Conservation (phyloP, 37 sponge, comb jelly and placozoan species). For the Halisarca cf. caerulea region DNA sequence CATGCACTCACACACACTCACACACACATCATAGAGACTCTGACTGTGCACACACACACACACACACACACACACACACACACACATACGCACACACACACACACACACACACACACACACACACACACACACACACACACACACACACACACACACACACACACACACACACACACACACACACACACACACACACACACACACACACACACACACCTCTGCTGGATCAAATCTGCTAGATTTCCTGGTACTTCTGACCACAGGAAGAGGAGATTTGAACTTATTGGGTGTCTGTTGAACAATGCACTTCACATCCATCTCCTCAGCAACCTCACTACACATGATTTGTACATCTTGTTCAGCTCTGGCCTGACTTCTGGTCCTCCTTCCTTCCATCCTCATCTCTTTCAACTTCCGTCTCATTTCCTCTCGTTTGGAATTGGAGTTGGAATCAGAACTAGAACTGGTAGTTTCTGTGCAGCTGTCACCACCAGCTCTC, state of each 20-base stretch:
- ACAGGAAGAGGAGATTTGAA: background rate
- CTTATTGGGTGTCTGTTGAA: background rate
- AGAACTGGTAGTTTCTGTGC: too few species aligned
- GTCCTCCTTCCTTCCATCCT: background rate
- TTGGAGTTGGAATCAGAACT: background rate
- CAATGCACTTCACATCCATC: background rate
- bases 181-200: slow-evolving; percentile 31
- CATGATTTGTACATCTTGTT: background rate
- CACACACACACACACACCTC: slow-evolving; percentile 5
- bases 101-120: too few species aligned
- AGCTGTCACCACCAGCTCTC: too few species aligned
- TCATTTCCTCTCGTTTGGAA: background rate
- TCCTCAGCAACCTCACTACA: background rate
- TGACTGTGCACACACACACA: too few species aligned
- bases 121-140: too few species aligned
- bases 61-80: too few species aligned
- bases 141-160: background rate
- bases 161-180: slow-evolving; percentile 20
- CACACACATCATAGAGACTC: too few species aligned
- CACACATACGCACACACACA: too few species aligned
- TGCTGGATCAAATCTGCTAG: background rate
- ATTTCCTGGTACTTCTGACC: background rate
- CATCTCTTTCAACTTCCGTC: background rate
- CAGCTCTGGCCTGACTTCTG: background rate
- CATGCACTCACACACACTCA: too few species aligned